Evolutionary conservation across 2,888 invertebrate genomes (phyloP).

Genomic region (Torymus aiolomorphi): DNA sequence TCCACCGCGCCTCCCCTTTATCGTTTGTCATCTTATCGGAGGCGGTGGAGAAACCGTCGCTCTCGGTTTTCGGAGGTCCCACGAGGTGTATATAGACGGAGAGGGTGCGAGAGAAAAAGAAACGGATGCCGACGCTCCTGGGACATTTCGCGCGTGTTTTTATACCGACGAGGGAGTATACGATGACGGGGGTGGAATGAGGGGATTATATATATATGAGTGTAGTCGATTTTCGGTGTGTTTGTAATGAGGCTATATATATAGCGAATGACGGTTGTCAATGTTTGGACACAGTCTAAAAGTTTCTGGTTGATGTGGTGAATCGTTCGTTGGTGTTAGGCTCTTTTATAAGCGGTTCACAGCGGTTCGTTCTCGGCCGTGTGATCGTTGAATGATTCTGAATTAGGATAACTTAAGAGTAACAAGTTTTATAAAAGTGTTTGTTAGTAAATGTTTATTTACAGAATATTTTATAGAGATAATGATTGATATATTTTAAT

Average conservation of each 20-base stretch:
- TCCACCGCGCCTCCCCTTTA: conserved; percentile 10
- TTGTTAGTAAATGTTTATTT: too few relatives aligned
- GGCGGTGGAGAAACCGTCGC: neutral
- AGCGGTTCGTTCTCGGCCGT: conserved; percentile 8
- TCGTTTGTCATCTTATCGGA: conserved; percentile 43
- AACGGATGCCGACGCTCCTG: conserved; percentile 28
- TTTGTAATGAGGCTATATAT: too few relatives aligned
- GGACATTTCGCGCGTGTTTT: conserved; percentile 7
- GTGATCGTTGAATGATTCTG: conserved; percentile 16
- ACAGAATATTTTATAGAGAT: too few relatives aligned
- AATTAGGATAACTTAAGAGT: neutral
- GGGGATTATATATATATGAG: neutral
- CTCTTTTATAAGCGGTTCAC: neutral
- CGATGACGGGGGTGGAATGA: neutral
- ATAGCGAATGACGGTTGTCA: neutral
- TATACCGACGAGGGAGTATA: too few relatives aligned
- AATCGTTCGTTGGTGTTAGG: neutral
- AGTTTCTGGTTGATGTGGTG: neutral
- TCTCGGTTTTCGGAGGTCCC: conserved; percentile 1
- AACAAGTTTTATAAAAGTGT: too few relatives aligned
- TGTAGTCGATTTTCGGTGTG: too few relatives aligned
- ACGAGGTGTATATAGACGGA: neutral
- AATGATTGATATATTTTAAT: too few relatives aligned
- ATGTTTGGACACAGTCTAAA: neutral
- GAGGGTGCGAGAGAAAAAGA: neutral